phyloP scores from a whole-genome alignment of 2,888 invertebrate genomes.

The Drosophila cracens region DNA sequence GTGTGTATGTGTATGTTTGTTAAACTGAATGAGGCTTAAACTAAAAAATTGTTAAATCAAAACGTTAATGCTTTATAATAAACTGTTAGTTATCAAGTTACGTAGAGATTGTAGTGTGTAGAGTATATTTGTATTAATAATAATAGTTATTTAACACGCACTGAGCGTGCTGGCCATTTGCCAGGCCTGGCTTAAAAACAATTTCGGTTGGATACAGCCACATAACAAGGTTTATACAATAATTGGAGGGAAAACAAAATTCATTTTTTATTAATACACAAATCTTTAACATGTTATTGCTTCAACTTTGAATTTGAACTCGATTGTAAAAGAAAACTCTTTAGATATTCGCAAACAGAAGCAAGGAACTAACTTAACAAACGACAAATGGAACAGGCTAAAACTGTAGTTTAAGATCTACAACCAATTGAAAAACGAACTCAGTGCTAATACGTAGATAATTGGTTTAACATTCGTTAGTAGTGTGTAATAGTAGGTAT shows the following conservation, averaged over 20 bases:
- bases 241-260: conserved; percentile 39
- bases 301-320: conserved; percentile 46
- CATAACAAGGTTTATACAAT: conserved; percentile 46
- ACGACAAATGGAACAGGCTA: conserved; percentile 45
- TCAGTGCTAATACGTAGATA: conserved; percentile 70
- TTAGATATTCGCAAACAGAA: conserved; percentile 22
- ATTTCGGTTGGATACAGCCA: conserved; percentile 21
- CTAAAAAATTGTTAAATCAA: conserved; percentile 65
- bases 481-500: conserved; percentile 55
- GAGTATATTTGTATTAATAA: conserved; percentile 48
- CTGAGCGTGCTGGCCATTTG: conserved; percentile 42
- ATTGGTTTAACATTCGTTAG: conserved; percentile 40
- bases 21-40: conserved; percentile 59
- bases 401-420: conserved; percentile 8
- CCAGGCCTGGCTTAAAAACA: conserved; percentile 45
- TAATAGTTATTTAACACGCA: conserved; percentile 56
- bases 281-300: conserved; percentile 52
- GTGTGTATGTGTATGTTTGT: conserved; percentile 19
- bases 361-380: conserved; percentile 52
- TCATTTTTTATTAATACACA: conserved; percentile 42
- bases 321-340: conserved; percentile 23
- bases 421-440: conserved; percentile 57
- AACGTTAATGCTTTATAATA: conserved; percentile 49
- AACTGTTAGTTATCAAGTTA: conserved; percentile 43
- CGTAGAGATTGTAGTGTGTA: conserved; percentile 31